A percentile compares a stretch with the other conserved stretches of the same genome.
Evolutionary conservation across 2,888 invertebrate species (phyloP).

Genomic region (Andrena hattorfiana): DNA sequence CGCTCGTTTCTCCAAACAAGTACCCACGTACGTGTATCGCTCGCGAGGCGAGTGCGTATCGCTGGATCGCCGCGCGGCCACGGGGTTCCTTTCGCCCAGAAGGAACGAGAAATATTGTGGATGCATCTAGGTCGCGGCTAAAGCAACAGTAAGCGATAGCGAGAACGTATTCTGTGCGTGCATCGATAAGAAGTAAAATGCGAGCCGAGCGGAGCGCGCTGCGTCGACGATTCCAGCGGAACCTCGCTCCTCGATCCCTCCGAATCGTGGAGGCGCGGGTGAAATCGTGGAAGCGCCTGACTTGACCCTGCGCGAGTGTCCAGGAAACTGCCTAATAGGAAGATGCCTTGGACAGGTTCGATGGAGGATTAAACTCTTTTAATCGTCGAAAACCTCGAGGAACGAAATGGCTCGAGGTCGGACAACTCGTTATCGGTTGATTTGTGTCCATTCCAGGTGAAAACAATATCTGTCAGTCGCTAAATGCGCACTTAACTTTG

Average conservation of each 20-base stretch:
- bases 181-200: conserved; percentile 74
- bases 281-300: background rate
- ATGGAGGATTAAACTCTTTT: too few species aligned
- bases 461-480: conserved; percentile 28
- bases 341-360: background rate
- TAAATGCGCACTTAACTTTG: conserved; percentile 47
- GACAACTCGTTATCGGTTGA: conserved; percentile 7
- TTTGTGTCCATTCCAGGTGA: background rate
- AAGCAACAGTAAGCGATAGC: conserved; percentile 79
- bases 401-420: conserved; percentile 22
- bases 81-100: conserved; percentile 56
- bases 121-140: conserved; percentile 81
- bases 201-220: conserved; percentile 15
- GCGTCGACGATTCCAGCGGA: conserved; percentile 2
- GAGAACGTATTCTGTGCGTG: conserved; percentile 76
- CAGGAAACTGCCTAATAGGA: background rate
- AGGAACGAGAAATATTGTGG: conserved; percentile 75
- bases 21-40: background rate
- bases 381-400: background rate
- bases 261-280: background rate
- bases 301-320: background rate
- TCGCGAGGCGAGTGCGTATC: conserved; percentile 63
- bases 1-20: background rate
- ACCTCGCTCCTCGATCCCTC: background rate
- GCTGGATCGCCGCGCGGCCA: conserved; percentile 66